These are phyloP conservation scores for Agrypnia vestita DNA, from an alignment of 1,140 invertebrate genomes.

Conservation along the genomic window DNA sequence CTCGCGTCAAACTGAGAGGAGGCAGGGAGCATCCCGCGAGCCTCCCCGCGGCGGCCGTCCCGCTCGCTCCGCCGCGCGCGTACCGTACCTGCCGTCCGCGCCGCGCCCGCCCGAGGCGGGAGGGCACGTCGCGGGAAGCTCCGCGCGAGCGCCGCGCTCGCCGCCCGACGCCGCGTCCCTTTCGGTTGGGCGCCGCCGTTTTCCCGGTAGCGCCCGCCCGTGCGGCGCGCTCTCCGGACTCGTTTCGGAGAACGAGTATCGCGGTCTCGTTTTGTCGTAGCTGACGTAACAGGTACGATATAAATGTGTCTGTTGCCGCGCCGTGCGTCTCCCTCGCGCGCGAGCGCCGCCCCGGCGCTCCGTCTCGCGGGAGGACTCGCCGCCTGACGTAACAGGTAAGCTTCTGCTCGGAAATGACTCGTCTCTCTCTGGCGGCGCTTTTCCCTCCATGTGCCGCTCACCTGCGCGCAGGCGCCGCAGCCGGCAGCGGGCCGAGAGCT, in stretches of 20 bases:
- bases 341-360: background rate
- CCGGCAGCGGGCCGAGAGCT: background rate
- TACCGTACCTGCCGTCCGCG: conserved; percentile 34
- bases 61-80: conserved; percentile 37
- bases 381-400: conserved; percentile 52
- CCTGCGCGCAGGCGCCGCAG: conserved; percentile 55
- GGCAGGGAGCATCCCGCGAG: conserved; percentile 27
- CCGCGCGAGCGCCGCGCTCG: background rate
- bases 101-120: background rate
- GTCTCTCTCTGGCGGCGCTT: conserved; percentile 32
- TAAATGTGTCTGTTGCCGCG: conserved; percentile 35
- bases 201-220: conserved; percentile 15
- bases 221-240: background rate
- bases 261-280: conserved; percentile 28
- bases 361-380: conserved; percentile 15
- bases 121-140: background rate
- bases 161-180: background rate
- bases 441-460: conserved; percentile 43
- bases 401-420: conserved; percentile 24
- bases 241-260: conserved; percentile 15
- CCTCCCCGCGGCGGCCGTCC: conserved; percentile 25
- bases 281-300: conserved; percentile 59
- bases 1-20: conserved; percentile 60
- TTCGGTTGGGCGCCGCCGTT: background rate
- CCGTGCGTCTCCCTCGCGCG: conserved; percentile 29